Conservation (phyloP, 2,797 vertebrate genomes). For the Echeneis naucrates region DNA sequence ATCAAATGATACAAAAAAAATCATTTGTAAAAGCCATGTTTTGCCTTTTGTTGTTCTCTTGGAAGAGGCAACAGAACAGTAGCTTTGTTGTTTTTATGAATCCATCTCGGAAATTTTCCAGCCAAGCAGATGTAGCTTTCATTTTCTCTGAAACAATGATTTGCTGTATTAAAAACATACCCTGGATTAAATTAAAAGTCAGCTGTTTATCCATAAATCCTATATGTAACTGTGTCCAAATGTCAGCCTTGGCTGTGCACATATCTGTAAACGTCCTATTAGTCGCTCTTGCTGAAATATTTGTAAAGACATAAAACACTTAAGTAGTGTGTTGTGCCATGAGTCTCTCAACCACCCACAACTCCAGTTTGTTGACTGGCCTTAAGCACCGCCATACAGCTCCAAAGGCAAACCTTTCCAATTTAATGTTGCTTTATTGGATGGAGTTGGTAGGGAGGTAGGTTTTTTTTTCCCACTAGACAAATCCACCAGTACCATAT, state of each 20-base stretch:
- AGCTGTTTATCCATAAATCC: not conserved
- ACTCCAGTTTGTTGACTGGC: slow-evolving; percentile 31
- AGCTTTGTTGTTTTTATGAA: not conserved
- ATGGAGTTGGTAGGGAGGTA: not conserved
- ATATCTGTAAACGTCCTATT: not conserved
- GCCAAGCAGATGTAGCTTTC: not conserved
- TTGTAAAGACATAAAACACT: not conserved
- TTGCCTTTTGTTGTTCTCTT: not conserved
- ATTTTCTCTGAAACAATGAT: not conserved
- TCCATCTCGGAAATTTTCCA: not conserved
- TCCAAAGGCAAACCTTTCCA: slow-evolving; percentile 26
- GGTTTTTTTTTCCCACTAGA: not conserved
- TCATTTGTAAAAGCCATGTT: not conserved
- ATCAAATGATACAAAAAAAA: not conserved
- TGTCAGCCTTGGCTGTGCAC: not conserved
- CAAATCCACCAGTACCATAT: not conserved
- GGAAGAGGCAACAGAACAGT: not conserved
- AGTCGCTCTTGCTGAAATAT: not conserved
- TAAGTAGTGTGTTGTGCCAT: not conserved
- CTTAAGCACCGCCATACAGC: not conserved
- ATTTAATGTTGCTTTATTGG: not conserved
- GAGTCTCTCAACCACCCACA: not conserved
- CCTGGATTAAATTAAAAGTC: not conserved
- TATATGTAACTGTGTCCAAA: not conserved
- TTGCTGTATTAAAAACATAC: not conserved